Conservation (phyloP, 1,140 invertebrate species). For the Bicyclus anynana region DNA sequence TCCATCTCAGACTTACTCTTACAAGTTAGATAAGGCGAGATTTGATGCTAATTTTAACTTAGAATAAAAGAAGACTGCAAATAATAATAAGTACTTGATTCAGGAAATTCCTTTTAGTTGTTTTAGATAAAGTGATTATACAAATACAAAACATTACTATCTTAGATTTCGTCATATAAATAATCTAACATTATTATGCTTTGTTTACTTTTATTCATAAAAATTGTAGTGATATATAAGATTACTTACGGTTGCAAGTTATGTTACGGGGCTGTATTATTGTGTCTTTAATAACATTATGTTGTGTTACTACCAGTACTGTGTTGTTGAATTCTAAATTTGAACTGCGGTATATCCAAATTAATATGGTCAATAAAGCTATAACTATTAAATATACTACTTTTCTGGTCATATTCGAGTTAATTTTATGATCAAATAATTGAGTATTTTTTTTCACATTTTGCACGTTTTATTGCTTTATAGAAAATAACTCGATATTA, state of each 20-base stretch:
- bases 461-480: neutral
- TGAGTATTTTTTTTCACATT: neutral
- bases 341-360: conserved; percentile 49
- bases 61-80: no score
- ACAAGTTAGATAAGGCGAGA: no score
- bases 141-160: no score
- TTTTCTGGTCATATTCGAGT: conserved; percentile 37
- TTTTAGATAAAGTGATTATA: no score
- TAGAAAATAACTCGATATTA: no score
- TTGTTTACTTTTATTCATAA: no score
- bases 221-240: no score
- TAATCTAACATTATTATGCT: no score
- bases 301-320: conserved; percentile 30
- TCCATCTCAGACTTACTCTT: no score
- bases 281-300: conserved; percentile 30
- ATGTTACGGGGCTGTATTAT: conserved; percentile 29
- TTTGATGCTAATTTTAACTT: neutral
- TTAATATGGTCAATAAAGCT: conserved; percentile 31
- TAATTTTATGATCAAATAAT: neutral
- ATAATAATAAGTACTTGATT: no score
- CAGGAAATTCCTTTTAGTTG: no score
- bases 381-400: conserved; percentile 21
- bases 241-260: conserved; percentile 36
- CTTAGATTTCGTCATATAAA: no score
- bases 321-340: conserved; percentile 35